phyloP scores from a whole-genome alignment of 2,888 invertebrate genomes.

The Hipparchia sbordonii region DNA sequence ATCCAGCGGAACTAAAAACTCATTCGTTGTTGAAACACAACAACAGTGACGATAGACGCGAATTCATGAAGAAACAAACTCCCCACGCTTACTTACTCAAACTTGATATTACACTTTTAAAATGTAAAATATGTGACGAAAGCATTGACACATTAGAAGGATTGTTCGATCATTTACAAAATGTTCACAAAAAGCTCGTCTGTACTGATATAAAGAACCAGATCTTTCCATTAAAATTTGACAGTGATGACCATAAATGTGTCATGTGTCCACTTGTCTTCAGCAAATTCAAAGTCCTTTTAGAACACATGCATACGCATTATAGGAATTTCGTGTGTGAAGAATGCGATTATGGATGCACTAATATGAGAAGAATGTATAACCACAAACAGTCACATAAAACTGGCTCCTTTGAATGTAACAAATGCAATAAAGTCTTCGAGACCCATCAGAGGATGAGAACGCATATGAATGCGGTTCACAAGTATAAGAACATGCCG shows the following conservation, averaged over 20 bases:
- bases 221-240: conserved; percentile 55
- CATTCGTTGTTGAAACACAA: conserved; percentile 39
- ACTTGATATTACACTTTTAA: conserved; percentile 59
- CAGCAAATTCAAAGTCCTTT: conserved; percentile 46
- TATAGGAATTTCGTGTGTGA: conserved; percentile 58
- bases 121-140: conserved; percentile 56
- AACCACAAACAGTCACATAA: conserved; percentile 41
- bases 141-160: conserved; percentile 51
- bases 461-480: conserved; percentile 45
- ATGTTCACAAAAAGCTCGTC: conserved; percentile 53
- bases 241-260: conserved; percentile 47
- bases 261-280: conserved; percentile 50
- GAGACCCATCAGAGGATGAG: conserved; percentile 54
- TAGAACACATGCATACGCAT: conserved; percentile 58
- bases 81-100: conserved; percentile 48
- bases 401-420: conserved; percentile 43
- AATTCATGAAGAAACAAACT: conserved; percentile 28
- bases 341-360: conserved; percentile 48
- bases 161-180: conserved; percentile 59
- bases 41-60: conserved; percentile 12
- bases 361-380: conserved; percentile 40
- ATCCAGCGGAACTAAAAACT: conserved; percentile 45
- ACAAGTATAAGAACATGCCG: conserved; percentile 41
- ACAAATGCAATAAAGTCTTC: conserved; percentile 54
- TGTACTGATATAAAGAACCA: conserved; percentile 64